Percentiles rank a stretch among this genome's conserved stretches.
Evolutionary conservation across 2,888 invertebrate genomes (phyloP).

Genomic region (Tipula lateralis): DNA sequence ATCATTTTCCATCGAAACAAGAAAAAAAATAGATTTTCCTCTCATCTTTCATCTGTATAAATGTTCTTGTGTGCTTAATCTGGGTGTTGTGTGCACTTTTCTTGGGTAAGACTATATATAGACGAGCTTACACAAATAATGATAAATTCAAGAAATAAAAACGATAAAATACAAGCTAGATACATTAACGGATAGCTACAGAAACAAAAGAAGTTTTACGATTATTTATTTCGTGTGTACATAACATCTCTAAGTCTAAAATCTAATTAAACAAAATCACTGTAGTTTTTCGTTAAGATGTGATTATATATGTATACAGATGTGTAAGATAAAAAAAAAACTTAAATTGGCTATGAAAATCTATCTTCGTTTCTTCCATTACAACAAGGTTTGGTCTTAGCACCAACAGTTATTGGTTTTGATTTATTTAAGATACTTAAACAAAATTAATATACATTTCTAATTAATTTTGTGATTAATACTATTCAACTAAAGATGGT

Average conservation of each 20-base stretch:
- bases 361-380: neutral
- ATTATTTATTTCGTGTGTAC: neutral
- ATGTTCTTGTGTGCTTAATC: neutral
- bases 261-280: neutral
- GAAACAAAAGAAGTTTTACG: neutral
- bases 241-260: neutral
- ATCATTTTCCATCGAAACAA: neutral
- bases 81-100: neutral
- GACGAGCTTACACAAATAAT: neutral
- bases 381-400: neutral
- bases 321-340: neutral
- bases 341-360: neutral
- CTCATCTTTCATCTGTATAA: neutral
- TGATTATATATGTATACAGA: neutral
- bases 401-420: neutral
- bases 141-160: neutral
- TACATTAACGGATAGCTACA: neutral
- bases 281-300: neutral
- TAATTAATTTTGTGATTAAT: slow-evolving; percentile 3
- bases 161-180: neutral
- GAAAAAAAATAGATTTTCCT: neutral
- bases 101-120: neutral
- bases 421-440: neutral
- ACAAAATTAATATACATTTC: neutral
- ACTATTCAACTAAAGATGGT: neutral